Percentiles rank a stretch among this genome's conserved stretches.
phyloP scores from a whole-genome alignment of 2,888 invertebrate genomes.

The Orchesella flavescens region DNA sequence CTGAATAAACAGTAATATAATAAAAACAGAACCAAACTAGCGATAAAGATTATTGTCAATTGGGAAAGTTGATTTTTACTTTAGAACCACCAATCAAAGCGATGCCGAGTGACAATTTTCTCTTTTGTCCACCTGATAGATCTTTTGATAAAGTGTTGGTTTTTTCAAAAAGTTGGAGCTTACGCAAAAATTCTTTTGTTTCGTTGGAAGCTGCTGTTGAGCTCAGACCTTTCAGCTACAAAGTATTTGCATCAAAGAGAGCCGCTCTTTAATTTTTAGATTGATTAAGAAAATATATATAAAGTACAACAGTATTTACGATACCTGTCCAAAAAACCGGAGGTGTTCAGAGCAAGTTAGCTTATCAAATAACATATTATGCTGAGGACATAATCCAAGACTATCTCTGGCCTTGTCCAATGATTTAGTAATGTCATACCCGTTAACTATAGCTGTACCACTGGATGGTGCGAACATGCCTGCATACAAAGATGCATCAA shows the following conservation, averaged over 20 bases:
- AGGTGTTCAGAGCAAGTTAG: slow-evolving; percentile 93
- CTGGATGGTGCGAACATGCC: slow-evolving; percentile 78
- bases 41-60: no score
- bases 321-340: slow-evolving; percentile 79
- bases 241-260: no score
- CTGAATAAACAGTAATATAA: slow-evolving; percentile 73
- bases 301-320: neutral
- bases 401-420: slow-evolving; percentile 81
- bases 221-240: slow-evolving; percentile 79
- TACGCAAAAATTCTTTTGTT: no score
- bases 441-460: slow-evolving; percentile 84
- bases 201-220: slow-evolving; percentile 74
- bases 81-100: slow-evolving; percentile 87
- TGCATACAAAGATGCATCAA: no score
- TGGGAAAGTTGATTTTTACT: no score
- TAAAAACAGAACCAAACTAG: neutral
- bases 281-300: no score
- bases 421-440: slow-evolving; percentile 81
- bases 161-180: slow-evolving; percentile 28
- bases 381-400: slow-evolving; percentile 93
- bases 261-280: no score
- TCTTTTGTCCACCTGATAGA: slow-evolving; percentile 95
- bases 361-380: slow-evolving; percentile 87
- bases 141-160: slow-evolving; percentile 78
- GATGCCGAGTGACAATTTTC: slow-evolving; percentile 89